A percentile compares a stretch with the other conserved stretches of the same genome.
These are phyloP conservation scores for Parotia lawesii DNA, from an alignment of 2,113 vertebrate species.

Conservation along the genomic window DNA sequence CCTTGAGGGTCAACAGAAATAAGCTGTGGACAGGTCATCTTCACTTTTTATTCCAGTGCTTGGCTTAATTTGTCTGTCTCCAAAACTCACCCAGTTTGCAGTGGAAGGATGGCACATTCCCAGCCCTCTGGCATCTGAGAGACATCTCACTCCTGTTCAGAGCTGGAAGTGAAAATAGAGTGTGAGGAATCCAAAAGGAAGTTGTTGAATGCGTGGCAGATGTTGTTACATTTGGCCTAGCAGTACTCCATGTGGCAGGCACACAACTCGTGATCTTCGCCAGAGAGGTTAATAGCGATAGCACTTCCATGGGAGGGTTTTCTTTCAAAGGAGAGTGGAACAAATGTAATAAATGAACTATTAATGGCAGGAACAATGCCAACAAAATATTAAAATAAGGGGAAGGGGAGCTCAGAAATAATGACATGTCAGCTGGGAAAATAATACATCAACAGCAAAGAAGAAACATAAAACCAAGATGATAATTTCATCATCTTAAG, in stretches of 20 bases:
- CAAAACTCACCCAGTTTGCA: background rate
- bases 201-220: conserved; percentile 70
- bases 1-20: conserved; percentile 1
- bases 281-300: conserved; percentile 58
- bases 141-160: conserved; percentile 60
- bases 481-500: background rate
- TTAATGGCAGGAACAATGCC: background rate
- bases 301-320: background rate
- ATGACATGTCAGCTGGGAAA: background rate
- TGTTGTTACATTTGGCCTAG: conserved; percentile 75
- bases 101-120: conserved; percentile 54
- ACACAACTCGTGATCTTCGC: conserved; percentile 26
- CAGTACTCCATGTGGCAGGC: conserved; percentile 63
- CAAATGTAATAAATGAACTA: background rate
- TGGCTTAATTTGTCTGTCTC: conserved; percentile 6
- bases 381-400: background rate
- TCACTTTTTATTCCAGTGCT: background rate
- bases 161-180: conserved; percentile 74
- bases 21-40: conserved; percentile 6
- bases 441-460: background rate
- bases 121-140: conserved; percentile 53
- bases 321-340: conserved; percentile 2
- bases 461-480: background rate
- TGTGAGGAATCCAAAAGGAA: conserved; percentile 70
- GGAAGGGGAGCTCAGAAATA: conserved; percentile 3